Base-by-base conservation (phyloP, 2,113 vertebrate species). In the Ifrita kowaldi region DNA sequence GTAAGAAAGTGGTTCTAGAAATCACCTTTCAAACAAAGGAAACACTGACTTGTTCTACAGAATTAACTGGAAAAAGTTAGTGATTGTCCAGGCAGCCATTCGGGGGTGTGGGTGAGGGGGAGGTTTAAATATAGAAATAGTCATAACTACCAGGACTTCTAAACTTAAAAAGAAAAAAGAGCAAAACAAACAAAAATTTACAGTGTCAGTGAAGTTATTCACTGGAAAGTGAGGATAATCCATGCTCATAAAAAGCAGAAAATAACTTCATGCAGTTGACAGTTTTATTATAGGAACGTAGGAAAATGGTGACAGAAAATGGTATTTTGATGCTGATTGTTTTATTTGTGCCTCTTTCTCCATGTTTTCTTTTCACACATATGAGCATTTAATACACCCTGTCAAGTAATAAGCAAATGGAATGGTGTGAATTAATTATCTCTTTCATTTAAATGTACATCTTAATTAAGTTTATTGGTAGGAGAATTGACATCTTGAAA, bases 251-350 rank as follows among this genome's bases (percentile, higher is more conserved):
- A 97, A 97, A 97, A 93, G 86, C 92, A 95, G 96, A 97, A 94
- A 96, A 93, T 95, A 93, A 94, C 90, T 94, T 94, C 46, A 73
- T 14, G 10, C 8, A 17, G 89, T 35, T 97, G 96, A 97, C 97
- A 97, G 93, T 91, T 96, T 97, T 96, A 97, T 95, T 97, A 75
- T 82, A 96, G 91, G 93, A 97, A 94, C 92, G 76, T 50, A 76
- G 95, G 97, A 96, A 97, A 98, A 98, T 89, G 90, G 93, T 97
- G 95, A 93, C 92, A 86, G 91, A 96, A 98, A 97, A 96, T 67
- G 8, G 41, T 96, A 95, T 97, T 97, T 98, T 94, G 93, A 96
- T 97, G 93, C 89, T 59, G 95, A 95, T 97, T 96, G 95, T 97
- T 97, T 97, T 97, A 97, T 97, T 96, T 97, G 90, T 97, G 95